Conservation (phyloP, 2,888 invertebrate genomes). For the Rhynchonema sp. region DNA sequence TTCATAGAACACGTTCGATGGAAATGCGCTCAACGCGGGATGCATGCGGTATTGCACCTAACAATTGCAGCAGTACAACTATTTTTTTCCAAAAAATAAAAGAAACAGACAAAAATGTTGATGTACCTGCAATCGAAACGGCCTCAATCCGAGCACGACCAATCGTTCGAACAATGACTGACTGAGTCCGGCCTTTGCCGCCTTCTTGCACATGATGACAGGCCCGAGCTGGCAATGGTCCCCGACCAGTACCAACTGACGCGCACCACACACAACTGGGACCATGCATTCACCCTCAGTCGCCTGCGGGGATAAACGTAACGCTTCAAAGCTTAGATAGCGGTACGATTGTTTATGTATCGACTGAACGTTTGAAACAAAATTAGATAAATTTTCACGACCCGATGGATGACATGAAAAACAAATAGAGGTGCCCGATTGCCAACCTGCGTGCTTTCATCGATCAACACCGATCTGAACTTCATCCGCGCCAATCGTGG, state of each 20-base stretch:
- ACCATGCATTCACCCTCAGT: conserved; percentile 98
- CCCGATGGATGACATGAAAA: no score
- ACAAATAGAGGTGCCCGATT: no score
- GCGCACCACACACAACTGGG: conserved; percentile 86
- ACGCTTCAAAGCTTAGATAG: no score
- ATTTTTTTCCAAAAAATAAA: not conserved
- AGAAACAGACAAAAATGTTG: not conserved
- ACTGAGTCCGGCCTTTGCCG: conserved; percentile 82
- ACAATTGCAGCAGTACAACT: not conserved
- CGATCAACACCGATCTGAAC: conserved; percentile 44
- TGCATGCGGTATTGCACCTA: conserved; percentile 87
- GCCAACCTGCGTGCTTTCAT: conserved; percentile 51
- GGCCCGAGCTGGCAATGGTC: conserved; percentile 98
- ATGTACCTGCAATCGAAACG: conserved; percentile 79
- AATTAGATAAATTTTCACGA: no score
- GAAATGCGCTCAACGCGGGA: conserved; percentile 85
- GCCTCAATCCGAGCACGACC: conserved; percentile 86
- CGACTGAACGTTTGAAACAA: no score
- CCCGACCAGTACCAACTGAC: conserved; percentile 87
- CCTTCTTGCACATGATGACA: conserved; percentile 89
- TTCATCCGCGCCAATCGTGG: conserved; percentile 73
- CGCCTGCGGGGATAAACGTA: conserved; percentile 51
- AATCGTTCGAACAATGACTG: conserved; percentile 91
- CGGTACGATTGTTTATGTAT: no score
- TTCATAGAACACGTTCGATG: conserved; percentile 97